These are phyloP conservation scores for Crypturellus undulatus DNA, from an alignment of 2,113 vertebrate species.

Conservation along the genomic window DNA sequence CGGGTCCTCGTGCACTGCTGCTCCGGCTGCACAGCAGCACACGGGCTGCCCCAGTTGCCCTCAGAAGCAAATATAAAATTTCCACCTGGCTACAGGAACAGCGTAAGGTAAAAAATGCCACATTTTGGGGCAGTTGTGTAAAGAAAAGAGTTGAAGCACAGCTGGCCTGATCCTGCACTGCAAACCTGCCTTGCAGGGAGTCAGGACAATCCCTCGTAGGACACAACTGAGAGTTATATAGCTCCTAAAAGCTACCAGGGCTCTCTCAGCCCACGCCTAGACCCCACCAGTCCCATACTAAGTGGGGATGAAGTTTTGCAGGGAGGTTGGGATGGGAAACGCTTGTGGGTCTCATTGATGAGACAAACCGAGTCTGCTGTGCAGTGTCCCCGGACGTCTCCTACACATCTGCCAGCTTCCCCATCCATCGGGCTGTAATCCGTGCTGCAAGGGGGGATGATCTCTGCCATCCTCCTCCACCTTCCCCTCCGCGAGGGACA, in stretches of 20 bases:
- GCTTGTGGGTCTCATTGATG: background rate
- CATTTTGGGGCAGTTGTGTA: background rate
- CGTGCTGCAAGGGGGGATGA: slow-evolving; percentile 33
- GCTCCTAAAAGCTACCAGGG: accelerated
- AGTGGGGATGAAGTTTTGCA: background rate
- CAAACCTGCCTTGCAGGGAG: background rate
- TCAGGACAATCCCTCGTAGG: slow-evolving; percentile 34
- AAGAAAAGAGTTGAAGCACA: background rate
- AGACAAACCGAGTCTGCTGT: background rate
- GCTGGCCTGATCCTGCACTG: background rate
- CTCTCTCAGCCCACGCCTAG: background rate
- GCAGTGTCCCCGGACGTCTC: slow-evolving; percentile 18
- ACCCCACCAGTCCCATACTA: background rate
- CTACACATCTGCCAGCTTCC: slow-evolving; percentile 46
- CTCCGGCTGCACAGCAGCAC: background rate
- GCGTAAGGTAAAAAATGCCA: background rate
- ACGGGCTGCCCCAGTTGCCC: background rate
- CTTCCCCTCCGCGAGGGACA: slow-evolving; percentile 62
- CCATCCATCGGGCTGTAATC: slow-evolving; percentile 51
- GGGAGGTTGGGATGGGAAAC: background rate
- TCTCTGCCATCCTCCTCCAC: slow-evolving; percentile 40
- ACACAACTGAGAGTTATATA: background rate
- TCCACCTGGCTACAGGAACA: background rate
- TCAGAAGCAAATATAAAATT: background rate
- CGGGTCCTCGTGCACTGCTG: accelerated